Evolutionary conservation across 2,797 vertebrate genomes (phyloP).

Genomic region (Notolabrus celidotus): DNA sequence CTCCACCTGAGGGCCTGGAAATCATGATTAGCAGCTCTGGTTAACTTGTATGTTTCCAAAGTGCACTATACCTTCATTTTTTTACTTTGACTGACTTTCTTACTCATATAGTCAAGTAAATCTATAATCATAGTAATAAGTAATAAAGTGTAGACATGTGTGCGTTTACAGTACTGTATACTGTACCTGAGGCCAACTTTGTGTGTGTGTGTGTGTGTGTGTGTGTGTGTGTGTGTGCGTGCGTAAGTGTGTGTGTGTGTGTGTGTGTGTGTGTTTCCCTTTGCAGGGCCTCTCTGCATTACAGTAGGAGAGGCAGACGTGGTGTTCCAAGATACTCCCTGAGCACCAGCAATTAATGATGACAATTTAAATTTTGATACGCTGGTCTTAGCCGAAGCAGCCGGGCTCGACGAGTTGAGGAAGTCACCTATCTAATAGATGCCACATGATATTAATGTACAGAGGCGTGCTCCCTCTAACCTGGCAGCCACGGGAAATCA

Average conservation of each 20-base stretch:
- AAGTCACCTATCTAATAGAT: constrained; percentile 78
- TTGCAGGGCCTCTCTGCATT: constrained; percentile 5
- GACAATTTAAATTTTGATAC: constrained; percentile 75
- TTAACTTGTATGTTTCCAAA: too few species aligned
- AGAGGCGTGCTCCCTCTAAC: constrained; percentile 70
- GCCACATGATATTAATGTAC: constrained; percentile 81
- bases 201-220: background rate
- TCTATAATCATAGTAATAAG: too few species aligned
- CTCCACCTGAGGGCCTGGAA: background rate
- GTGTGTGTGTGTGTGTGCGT: too few species aligned
- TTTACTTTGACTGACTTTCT: too few species aligned
- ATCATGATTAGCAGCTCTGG: too few species aligned
- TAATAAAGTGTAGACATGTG: too few species aligned
- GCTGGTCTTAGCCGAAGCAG: constrained; percentile 43
- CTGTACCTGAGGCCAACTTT: background rate
- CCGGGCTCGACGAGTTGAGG: constrained; percentile 60
- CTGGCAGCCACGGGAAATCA: constrained; percentile 77
- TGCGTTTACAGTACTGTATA: background rate
- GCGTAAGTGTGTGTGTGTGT: too few species aligned
- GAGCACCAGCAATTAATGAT: constrained; percentile 72
- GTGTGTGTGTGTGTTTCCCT: constrained; percentile 5
- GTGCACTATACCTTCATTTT: too few species aligned
- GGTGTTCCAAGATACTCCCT: constrained; percentile 47
- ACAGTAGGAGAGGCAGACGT: constrained; percentile 27
- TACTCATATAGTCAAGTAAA: too few species aligned